Base-by-base conservation (phyloP, 2,113 vertebrate genomes). In the Saguinus imperator region DNA sequence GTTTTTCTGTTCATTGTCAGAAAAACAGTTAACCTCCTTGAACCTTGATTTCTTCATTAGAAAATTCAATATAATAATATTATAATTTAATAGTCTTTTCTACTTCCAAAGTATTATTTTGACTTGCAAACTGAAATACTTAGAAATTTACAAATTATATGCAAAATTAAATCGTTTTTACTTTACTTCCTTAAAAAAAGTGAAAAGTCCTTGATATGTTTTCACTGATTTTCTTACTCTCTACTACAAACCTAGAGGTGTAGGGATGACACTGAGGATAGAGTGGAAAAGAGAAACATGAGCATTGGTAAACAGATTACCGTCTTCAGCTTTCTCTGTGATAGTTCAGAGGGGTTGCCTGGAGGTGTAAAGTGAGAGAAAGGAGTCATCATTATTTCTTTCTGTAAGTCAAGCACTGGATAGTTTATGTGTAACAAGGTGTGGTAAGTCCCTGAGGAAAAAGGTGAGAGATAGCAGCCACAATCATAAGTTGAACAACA, bases 401-500 rank as follows among this genome's bases (percentile, higher is more conserved):
- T 94, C 40, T 73, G 12, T 14, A 68, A 73, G 64, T 90, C 20
- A 77, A 66, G 23, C 35, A 17, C n/a, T 20, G 18, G 35, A 32
- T 64, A n/a, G 29, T 20, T 96, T 52, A 43, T 61, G 27, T 40
- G 21, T 79, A 96, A 77, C 21, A 77, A 84, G 85, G 58, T 43
- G 76, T 86, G 86, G 85, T 9, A 3, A 79, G 48, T 85, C 57
- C 43, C 82, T 18, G 68, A 61, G 86, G 58, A 21, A 91, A 73
- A 91, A 91, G 58, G 82, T 73, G 52, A 94, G 87, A 90, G 87
- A 87, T 21, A 61, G 58, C 88, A 88, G 70, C 66, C 73, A 79
- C 21, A 92, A 17, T 29, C 91, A 14, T 92, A 80, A 72, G 21
- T 13, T 94, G 70, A 92, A 81, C 76, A 81, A 79, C 48, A 57